A percentile compares a stretch with the other conserved stretches of the same genome.
phyloP scores from a whole-genome alignment of 2,113 vertebrate species.

The Nymphicus hollandicus region DNA sequence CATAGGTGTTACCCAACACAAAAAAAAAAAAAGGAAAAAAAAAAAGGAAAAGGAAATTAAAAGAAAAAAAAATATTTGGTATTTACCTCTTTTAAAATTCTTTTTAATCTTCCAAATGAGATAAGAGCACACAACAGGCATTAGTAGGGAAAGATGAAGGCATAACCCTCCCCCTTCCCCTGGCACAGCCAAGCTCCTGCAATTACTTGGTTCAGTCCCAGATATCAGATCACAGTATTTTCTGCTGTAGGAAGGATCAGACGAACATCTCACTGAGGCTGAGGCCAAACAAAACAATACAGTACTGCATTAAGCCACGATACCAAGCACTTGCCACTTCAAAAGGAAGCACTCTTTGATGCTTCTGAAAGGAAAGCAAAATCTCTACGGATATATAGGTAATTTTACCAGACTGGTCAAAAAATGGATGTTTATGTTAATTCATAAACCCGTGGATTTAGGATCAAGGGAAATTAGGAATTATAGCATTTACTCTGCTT shows the following conservation, averaged over 20 bases:
- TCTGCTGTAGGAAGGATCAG: not conserved
- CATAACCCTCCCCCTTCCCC: not conserved
- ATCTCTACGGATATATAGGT: not conserved
- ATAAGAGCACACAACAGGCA: not conserved
- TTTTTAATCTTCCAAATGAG: not conserved
- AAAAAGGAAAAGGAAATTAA: not conserved
- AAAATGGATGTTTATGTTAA: not conserved
- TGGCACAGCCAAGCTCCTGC: not conserved
- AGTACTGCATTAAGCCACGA: not conserved
- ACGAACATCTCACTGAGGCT: not conserved
- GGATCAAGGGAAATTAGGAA: constrained; percentile 13
- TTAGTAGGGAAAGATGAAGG: not conserved
- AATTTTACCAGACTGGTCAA: not conserved
- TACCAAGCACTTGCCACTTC: constrained; percentile 19
- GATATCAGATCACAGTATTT: not conserved
- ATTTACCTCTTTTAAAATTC: constrained; percentile 11
- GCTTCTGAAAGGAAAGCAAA: constrained; percentile 14
- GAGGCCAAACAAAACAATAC: constrained; percentile 7
- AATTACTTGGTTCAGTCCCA: not conserved
- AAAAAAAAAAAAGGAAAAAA: not conserved
- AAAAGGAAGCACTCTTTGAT: constrained; percentile 13
- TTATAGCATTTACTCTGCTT: not conserved
- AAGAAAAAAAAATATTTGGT: not conserved
- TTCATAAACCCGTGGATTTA: not conserved
- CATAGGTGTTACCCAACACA: not conserved